These are phyloP conservation scores for Orius laevigatus DNA, from an alignment of 1,140 invertebrate genomes.

Conservation along the genomic window DNA sequence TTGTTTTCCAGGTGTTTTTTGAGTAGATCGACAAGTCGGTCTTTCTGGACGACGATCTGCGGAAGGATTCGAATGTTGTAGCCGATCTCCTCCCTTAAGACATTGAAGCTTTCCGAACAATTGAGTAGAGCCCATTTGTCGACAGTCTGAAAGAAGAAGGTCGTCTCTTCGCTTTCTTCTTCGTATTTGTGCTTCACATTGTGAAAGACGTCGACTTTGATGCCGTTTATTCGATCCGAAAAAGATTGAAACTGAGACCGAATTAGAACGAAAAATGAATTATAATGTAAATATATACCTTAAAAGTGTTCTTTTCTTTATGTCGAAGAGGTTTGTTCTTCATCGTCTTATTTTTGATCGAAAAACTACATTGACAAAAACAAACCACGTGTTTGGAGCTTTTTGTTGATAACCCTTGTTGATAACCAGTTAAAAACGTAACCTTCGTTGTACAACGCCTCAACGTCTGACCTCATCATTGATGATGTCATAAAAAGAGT, in stretches of 20 bases:
- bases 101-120: conserved; percentile 60
- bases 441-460: too few relatives aligned
- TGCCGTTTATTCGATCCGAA: conserved; percentile 60
- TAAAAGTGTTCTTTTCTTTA: conserved; percentile 64
- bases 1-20: conserved; percentile 51
- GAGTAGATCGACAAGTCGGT: conserved; percentile 51
- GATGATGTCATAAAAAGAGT: too few relatives aligned
- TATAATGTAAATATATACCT: conserved; percentile 32
- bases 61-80: conserved; percentile 53
- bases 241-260: conserved; percentile 69
- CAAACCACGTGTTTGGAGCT: too few relatives aligned
- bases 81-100: conserved; percentile 51
- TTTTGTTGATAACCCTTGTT: too few relatives aligned
- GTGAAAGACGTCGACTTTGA: conserved; percentile 66
- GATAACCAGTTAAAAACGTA: too few relatives aligned
- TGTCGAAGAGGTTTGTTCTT: conserved; percentile 60
- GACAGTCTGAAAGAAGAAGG: conserved; percentile 67
- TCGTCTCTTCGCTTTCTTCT: conserved; percentile 41
- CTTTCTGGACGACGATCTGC: conserved; percentile 61
- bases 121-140: conserved; percentile 77
- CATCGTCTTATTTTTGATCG: conserved; percentile 36
- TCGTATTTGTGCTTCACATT: conserved; percentile 55
- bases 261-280: too few relatives aligned
- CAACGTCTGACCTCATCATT: too few relatives aligned
- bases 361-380: too few relatives aligned